Percentiles rank a stretch among this genome's conserved stretches.
phyloP scores from a whole-genome alignment of 2,888 invertebrate species.

The Calameuta pallipes region DNA sequence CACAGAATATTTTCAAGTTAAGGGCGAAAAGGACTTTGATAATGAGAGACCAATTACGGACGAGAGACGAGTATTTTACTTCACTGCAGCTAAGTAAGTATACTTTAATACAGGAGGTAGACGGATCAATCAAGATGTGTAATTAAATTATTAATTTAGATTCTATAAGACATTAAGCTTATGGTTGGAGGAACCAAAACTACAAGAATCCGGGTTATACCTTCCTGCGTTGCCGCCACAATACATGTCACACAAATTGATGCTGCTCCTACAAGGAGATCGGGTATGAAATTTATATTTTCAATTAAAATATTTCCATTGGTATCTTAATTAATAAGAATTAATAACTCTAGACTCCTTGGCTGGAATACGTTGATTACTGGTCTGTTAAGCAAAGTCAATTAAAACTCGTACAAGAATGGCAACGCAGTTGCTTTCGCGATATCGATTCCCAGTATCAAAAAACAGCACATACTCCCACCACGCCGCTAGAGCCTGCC shows the following conservation, averaged over 20 bases:
- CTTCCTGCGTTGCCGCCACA: conserved; percentile 79
- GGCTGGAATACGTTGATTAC: conserved; percentile 77
- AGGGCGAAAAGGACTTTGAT: conserved; percentile 65
- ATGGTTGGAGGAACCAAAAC: conserved; percentile 83
- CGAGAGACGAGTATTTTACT: conserved; percentile 59
- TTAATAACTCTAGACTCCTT: conserved; percentile 67
- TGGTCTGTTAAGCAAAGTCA: conserved; percentile 70
- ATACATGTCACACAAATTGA: conserved; percentile 76
- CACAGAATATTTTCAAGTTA: conserved; percentile 69
- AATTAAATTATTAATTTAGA: conserved; percentile 54
- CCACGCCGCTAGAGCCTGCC: conserved; percentile 41
- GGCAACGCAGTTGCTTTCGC: conserved; percentile 70
- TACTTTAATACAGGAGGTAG: not conserved
- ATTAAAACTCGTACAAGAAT: conserved; percentile 68
- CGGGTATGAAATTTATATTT: conserved; percentile 60
- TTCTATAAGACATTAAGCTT: conserved; percentile 75
- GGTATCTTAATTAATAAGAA: conserved; percentile 1
- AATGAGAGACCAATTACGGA: conserved; percentile 58
- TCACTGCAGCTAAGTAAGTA: conserved; percentile 56
- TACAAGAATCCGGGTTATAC: conserved; percentile 76
- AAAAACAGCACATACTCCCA: conserved; percentile 38
- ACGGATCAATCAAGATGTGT: not conserved
- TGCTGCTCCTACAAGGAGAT: conserved; percentile 73
- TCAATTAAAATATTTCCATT: not conserved
- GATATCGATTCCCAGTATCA: conserved; percentile 56